These are phyloP conservation scores for Thunnus albacares DNA, from an alignment of 2,797 vertebrate genomes.

Conservation along the genomic window DNA sequence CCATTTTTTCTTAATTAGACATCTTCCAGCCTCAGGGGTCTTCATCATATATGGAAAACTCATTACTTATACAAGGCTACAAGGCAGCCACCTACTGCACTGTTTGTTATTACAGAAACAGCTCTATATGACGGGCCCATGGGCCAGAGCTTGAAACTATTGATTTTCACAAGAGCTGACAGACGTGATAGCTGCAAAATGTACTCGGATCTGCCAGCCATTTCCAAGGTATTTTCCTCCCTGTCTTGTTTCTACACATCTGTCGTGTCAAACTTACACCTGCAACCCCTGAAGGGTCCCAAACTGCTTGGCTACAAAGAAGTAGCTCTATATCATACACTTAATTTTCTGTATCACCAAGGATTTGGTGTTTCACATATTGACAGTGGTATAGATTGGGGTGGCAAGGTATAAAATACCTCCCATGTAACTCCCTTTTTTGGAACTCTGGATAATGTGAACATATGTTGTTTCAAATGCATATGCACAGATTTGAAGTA, in stretches of 20 bases:
- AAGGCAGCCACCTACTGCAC: slow-evolving; percentile 69
- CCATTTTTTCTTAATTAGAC: slow-evolving; percentile 78
- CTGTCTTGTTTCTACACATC: slow-evolving; percentile 60
- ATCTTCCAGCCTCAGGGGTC: slow-evolving; percentile 60
- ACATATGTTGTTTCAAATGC: slow-evolving; percentile 23
- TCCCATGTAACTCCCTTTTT: slow-evolving; percentile 30
- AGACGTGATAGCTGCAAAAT: slow-evolving; percentile 78
- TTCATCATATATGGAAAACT: slow-evolving; percentile 71
- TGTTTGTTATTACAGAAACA: slow-evolving; percentile 74
- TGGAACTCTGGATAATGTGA: slow-evolving; percentile 18
- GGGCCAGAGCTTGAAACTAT: slow-evolving; percentile 69
- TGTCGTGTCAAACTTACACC: slow-evolving; percentile 59
- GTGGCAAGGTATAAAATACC: slow-evolving; percentile 31
- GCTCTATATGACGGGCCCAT: slow-evolving; percentile 68
- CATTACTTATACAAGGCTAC: slow-evolving; percentile 76
- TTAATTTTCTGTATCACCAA: slow-evolving; percentile 69
- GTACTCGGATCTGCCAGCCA: slow-evolving; percentile 69
- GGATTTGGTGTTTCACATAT: slow-evolving; percentile 32
- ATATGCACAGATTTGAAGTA: background rate
- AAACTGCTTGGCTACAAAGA: slow-evolving; percentile 52
- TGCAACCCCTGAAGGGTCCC: slow-evolving; percentile 59
- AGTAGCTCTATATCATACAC: slow-evolving; percentile 45
- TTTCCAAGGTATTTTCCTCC: slow-evolving; percentile 65
- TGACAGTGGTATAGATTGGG: slow-evolving; percentile 35
- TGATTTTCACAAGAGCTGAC: slow-evolving; percentile 81